Evolutionary conservation across 2,113 vertebrate genomes (phyloP).

Genomic region (Siniperca knerii): DNA sequence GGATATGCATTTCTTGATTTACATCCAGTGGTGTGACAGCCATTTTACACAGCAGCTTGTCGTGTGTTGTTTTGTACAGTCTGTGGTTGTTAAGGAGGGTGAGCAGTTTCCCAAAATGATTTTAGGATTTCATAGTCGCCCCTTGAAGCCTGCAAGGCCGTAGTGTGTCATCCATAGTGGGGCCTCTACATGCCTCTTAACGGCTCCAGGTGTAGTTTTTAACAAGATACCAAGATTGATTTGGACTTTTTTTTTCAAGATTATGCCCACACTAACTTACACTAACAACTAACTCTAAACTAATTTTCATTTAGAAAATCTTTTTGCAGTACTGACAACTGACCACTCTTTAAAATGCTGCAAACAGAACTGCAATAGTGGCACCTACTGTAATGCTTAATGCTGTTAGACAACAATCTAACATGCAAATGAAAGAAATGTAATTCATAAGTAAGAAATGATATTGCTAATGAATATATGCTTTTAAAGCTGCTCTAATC

Average conservation of each 20-base stretch:
- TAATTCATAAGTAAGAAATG: too few relatives aligned
- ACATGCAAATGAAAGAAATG: not conserved
- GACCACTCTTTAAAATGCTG: not conserved
- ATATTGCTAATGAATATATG: not conserved
- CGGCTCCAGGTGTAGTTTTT: not conserved
- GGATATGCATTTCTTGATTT: conserved; percentile 20
- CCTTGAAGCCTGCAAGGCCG: not conserved
- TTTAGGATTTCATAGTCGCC: not conserved
- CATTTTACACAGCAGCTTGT: not conserved
- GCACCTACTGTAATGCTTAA: too few relatives aligned
- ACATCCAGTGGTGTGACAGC: conserved; percentile 14
- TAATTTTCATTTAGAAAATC: not conserved
- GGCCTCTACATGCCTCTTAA: not conserved
- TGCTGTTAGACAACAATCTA: not conserved
- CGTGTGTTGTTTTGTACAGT: not conserved
- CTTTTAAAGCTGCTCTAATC: not conserved
- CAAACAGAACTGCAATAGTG: not conserved
- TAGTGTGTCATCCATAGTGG: not conserved
- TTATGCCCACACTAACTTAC: not conserved
- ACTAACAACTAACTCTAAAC: too few relatives aligned
- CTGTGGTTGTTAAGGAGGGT: not conserved
- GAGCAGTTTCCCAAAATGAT: not conserved
- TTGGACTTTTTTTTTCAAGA: not conserved
- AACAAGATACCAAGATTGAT: not conserved
- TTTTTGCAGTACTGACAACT: not conserved